Conservation (phyloP, 2,797 vertebrate genomes). For the Sebastolobus alascanus region DNA sequence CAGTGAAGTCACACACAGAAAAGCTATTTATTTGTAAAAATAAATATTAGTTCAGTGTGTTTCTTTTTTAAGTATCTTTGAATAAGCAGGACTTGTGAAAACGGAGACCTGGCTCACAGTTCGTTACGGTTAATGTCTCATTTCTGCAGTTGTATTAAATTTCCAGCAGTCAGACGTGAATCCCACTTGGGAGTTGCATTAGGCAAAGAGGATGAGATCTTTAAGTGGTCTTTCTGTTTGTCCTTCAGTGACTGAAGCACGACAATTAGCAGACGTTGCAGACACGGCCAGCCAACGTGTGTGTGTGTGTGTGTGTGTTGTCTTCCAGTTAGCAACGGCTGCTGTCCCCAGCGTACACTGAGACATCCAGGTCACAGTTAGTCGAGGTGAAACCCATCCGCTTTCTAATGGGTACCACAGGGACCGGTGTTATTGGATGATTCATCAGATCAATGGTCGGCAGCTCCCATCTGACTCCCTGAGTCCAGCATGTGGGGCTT, state of each 20-base stretch:
- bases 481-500: slow-evolving; percentile 40
- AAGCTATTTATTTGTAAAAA: slow-evolving; percentile 25
- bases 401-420: slow-evolving; percentile 71
- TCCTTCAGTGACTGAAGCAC: slow-evolving; percentile 29
- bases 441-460: slow-evolving; percentile 70
- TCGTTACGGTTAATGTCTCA: slow-evolving; percentile 9
- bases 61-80: background rate
- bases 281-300: slow-evolving; percentile 10
- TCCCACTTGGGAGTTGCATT: background rate
- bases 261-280: slow-evolving; percentile 27
- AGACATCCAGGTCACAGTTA: slow-evolving; percentile 68
- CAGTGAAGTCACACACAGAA: slow-evolving; percentile 26
- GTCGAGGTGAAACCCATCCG: slow-evolving; percentile 63
- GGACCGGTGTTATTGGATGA: slow-evolving; percentile 73
- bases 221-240: slow-evolving; percentile 21
- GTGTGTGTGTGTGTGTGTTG: slow-evolving; percentile 29
- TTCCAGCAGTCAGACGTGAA: slow-evolving; percentile 21
- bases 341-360: slow-evolving; percentile 26
- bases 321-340: slow-evolving; percentile 35
- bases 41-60: background rate
- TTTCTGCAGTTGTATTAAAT: slow-evolving; percentile 21
- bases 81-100: slow-evolving; percentile 25
- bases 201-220: slow-evolving; percentile 2
- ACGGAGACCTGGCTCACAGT: background rate
- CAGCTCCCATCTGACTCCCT: slow-evolving; percentile 53